Base-by-base conservation (phyloP, 37 sponge, comb jelly and placozoan species). In the Theonella swinhoei region DNA sequence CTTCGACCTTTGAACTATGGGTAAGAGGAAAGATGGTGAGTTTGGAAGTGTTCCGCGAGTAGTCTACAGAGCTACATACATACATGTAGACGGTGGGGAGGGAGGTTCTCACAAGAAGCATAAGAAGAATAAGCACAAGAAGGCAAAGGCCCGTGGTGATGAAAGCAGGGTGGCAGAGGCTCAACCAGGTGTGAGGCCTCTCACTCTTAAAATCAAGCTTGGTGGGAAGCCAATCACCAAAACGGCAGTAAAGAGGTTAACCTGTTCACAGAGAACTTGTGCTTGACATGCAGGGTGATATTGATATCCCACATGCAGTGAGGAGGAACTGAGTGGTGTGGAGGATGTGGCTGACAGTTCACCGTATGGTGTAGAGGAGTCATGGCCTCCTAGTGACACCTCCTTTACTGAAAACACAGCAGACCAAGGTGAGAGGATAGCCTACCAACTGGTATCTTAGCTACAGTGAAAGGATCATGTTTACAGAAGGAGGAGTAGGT, bases 191-290 rank as follows among this genome's bases (percentile, higher is more conserved):
- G 25, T 25, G 64, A 35, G 74, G 30, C 84, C 89, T 25, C 64
- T 89, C 63, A 89, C 78, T 30, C 74, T 89, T 22, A 89, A 89
- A 66, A 89, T 89, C n/a, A 83, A 83, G 23, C 67, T 89, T 20
- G 89, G 89, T 24, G 71, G 72, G 28, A 41, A 83, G 74, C 70
- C 66, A 23, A 67, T 80, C 23, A 70, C 78, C 35, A 70, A 79
- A n/a, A n/a, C n/a, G n/a, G n/a, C 29, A 86, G 74, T 43, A 77
- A n/a, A n/a, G n/a, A n/a, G n/a, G n/a, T n/a, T n/a, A n/a, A n/a
- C n/a, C n/a, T n/a, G n/a, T n/a, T n/a, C n/a, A n/a, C n/a, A n/a
- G n/a, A n/a, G n/a, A n/a, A n/a, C n/a, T n/a, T n/a, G n/a, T n/a
- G n/a, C n/a, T n/a, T n/a, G n/a, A n/a, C n/a, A n/a, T n/a, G n/a